Evolutionary conservation across 1,140 invertebrate genomes (phyloP), one percentile per base, ranked within the genome.

Genomic region (Temnothorax longispinosus): DNA sequence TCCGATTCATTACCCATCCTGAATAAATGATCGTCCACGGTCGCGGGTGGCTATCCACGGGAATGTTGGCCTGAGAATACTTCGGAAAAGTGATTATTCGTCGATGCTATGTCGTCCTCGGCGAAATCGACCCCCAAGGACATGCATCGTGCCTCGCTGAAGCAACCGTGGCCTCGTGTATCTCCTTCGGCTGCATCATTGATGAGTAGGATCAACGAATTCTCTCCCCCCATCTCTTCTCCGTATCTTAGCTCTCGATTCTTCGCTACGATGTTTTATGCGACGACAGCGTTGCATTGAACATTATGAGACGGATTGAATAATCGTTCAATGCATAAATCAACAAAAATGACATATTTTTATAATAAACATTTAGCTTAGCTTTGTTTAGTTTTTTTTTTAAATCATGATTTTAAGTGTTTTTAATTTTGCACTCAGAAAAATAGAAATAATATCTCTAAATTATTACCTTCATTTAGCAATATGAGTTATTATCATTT

Each of bases 101-200:
- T 91, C 90, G 89, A 90, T 90, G 90, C 92, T 88, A 91, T 92
- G 91, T 92, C 90, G 91, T 87, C 91, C 87, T 90, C 75, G 75
- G 65, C 69, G 91, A 93, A 94, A 95, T 95, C 92, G 94, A 94
- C 91, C 94, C 94, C 94, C 87, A 88, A 93, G 93, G 94, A 94
- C 89, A 64, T 87, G 81, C 76, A 90, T 78, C 87, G 78, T 75
- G 67, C 88, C 50, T 85, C 72, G 75, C 77, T 65, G 69, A 60
- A 74, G 58, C 58, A 75, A 56, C 32, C 78, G 60, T 67, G 72
- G 76, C 76, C 84, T 91, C 89, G 91, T 94, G 94, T 94, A 94
- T 95, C 92, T 94, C 90, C 78, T 93, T 93, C 89, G 88, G 80
- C 74, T 95, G 93, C 93, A 95, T 95, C 94, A 95, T 95, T 95